Evolutionary conservation across 2,888 invertebrate species (phyloP), one percentile per base, ranked within the genome.

Genomic region (Callyntrura sp.): DNA sequence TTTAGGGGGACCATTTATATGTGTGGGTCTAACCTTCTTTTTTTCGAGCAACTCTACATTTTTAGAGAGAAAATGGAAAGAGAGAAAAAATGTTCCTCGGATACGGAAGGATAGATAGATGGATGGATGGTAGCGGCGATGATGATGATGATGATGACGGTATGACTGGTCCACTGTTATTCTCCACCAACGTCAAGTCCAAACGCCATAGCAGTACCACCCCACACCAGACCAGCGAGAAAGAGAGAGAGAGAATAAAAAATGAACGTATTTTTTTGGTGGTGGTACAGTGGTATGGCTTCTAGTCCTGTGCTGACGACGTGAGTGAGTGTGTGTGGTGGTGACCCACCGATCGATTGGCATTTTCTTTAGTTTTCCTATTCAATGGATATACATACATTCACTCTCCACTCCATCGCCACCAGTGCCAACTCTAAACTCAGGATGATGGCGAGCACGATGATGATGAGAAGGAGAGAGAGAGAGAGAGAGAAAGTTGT

Each of bases 341-440:
- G 82, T 88, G 83, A 88, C 88, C 88, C 62, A 88, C 82, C 88
- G 88, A 88, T 88, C 82, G 88, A 88, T 82, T 82, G 88, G 88
- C 88, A 88, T 88, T 88, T 88, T 88, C 65, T 70, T 68, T 25
- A 25, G 68, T 23, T 35, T 65, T 70, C 84, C 28, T 28, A 25
- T 84, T 20, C 14, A 3, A 62, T 12, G 62, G 12, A 62, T 25
- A 17, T 17, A 62, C 62, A 23, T 17, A 17, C 62, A 62, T 17
- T 25, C 14, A 45, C 73, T 73, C 70, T 25, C n/a, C 43, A 43
- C 70, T 70, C 70, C 35, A 62, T 62, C 62, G 20, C 8, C 12
- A 60, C 8, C 28, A 60, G 28, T 12, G 35, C 23, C 60, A 60
- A 60, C 60, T 60, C 20, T 35, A 35, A 28, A 28, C 65, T 65